Evolutionary conservation across 2,797 vertebrate genomes (phyloP).

Genomic region (Eulemur rubriventer): DNA sequence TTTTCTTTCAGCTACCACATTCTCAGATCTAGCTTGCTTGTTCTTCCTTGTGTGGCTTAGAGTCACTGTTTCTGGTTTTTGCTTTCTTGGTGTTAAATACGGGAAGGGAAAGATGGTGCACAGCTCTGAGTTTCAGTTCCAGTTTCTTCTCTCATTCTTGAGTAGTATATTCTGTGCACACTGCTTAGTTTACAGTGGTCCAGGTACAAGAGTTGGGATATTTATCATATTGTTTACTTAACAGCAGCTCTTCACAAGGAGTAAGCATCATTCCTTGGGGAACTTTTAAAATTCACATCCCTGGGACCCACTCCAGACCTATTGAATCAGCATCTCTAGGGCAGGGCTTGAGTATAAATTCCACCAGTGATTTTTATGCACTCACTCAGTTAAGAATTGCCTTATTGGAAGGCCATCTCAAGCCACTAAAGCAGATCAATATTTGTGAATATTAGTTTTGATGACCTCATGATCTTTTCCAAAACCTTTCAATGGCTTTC

Average conservation of each 20-base stretch:
- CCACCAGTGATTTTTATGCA: background rate
- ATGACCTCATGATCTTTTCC: background rate
- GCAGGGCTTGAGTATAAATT: conserved; percentile 15
- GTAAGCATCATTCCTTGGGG: conserved; percentile 17
- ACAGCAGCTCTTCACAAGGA: background rate
- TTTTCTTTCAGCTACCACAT: background rate
- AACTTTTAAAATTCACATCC: conserved; percentile 47
- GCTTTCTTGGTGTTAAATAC: background rate
- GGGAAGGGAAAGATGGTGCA: background rate
- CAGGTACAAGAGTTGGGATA: background rate
- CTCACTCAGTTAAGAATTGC: background rate
- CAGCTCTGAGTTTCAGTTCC: background rate
- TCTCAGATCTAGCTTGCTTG: background rate
- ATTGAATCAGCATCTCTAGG: background rate
- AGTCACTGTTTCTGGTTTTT: background rate
- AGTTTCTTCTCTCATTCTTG: conserved; percentile 1
- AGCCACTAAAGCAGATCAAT: background rate
- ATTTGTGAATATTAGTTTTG: conserved; percentile 39
- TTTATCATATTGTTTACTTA: conserved; percentile 46
- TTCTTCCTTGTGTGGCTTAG: background rate
- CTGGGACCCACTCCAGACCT: background rate
- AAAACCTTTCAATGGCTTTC: background rate
- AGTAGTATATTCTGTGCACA: background rate
- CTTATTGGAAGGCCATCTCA: background rate
- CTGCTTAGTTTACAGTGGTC: background rate